Evolutionary conservation across 1,140 invertebrate genomes (phyloP).

Genomic region (Agrilus planipennis): DNA sequence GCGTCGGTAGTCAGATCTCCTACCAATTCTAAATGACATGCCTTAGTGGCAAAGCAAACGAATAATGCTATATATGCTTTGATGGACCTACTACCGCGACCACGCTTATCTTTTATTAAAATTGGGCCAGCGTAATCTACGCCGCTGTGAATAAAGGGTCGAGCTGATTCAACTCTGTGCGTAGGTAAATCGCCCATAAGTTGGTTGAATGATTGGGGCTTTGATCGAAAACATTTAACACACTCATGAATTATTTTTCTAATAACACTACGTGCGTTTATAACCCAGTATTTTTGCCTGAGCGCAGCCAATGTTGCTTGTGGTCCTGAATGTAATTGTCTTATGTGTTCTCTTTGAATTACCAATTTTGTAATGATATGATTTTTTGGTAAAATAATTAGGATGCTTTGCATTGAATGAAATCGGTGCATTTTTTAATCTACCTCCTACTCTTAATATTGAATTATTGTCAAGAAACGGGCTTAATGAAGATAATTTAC

Average conservation of each 20-base stretch:
- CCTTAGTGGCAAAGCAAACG: slow-evolving; percentile 27
- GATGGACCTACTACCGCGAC: slow-evolving; percentile 7
- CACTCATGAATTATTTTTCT: slow-evolving; percentile 16
- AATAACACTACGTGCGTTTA: slow-evolving; percentile 15
- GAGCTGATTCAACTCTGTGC: slow-evolving; percentile 14
- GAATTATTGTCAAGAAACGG: slow-evolving; percentile 3
- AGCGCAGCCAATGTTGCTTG: slow-evolving; percentile 12
- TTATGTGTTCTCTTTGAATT: slow-evolving; percentile 16
- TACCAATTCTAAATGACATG: slow-evolving; percentile 32
- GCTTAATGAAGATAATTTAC: background rate
- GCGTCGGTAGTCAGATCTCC: slow-evolving; percentile 17
- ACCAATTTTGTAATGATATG: slow-evolving; percentile 14
- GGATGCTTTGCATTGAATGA: slow-evolving; percentile 4
- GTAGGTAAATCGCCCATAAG: slow-evolving; percentile 30
- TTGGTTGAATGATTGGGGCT: slow-evolving; percentile 6
- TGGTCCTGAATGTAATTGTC: slow-evolving; percentile 16
- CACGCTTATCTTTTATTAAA: slow-evolving; percentile 15
- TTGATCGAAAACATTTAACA: slow-evolving; percentile 13
- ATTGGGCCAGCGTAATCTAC: slow-evolving; percentile 29
- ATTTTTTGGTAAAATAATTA: slow-evolving; percentile 6
- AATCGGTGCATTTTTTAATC: background rate
- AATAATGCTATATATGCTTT: slow-evolving; percentile 31
- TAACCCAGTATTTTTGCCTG: slow-evolving; percentile 17
- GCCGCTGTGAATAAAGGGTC: slow-evolving; percentile 26
- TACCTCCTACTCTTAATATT: slow-evolving; percentile 4